Conservation (phyloP, 2,797 vertebrate species). For the Salmo trutta region DNA sequence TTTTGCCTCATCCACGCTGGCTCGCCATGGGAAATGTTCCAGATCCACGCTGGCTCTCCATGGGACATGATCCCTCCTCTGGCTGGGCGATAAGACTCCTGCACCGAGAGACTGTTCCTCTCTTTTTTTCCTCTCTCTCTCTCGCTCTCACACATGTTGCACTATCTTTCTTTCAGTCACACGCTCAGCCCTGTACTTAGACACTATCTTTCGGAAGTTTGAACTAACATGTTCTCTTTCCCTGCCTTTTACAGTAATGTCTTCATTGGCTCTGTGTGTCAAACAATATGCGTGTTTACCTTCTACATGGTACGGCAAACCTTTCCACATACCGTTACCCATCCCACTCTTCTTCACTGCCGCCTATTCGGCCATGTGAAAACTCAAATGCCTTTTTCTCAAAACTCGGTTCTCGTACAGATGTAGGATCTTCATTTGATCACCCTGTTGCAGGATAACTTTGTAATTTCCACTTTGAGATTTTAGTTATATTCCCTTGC, state of each 20-base stretch:
- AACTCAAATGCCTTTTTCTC: slow-evolving; percentile 55
- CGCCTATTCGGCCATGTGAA: slow-evolving; percentile 58
- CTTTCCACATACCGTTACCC: slow-evolving; percentile 24
- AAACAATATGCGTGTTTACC: slow-evolving; percentile 71
- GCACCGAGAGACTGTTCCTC: slow-evolving; percentile 43
- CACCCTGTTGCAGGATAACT: too few relatives aligned
- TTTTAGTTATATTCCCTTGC: too few relatives aligned
- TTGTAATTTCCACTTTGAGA: too few relatives aligned
- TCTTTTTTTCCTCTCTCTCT: slow-evolving; percentile 42
- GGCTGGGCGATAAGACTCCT: slow-evolving; percentile 53
- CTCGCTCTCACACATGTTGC: slow-evolving; percentile 44
- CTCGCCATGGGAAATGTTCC: slow-evolving; percentile 68
- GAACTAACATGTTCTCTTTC: slow-evolving; percentile 60
- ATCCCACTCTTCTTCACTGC: slow-evolving; percentile 29
- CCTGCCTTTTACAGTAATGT: slow-evolving; percentile 61
- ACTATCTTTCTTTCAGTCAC: slow-evolving; percentile 57
- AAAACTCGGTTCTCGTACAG: slow-evolving; percentile 46
- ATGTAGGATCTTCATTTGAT: too few relatives aligned
- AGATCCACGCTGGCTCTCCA: slow-evolving; percentile 50
- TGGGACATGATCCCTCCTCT: slow-evolving; percentile 15
- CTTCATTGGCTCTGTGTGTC: slow-evolving; percentile 70
- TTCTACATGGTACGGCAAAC: slow-evolving; percentile 58
- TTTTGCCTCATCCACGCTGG: slow-evolving; percentile 56
- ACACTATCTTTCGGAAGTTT: slow-evolving; percentile 58
- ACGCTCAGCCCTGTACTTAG: slow-evolving; percentile 16